Evolutionary conservation across 2,797 vertebrate genomes (phyloP), one percentile per base, ranked within the genome.

Genomic region (Takifugu ocellatus): DNA sequence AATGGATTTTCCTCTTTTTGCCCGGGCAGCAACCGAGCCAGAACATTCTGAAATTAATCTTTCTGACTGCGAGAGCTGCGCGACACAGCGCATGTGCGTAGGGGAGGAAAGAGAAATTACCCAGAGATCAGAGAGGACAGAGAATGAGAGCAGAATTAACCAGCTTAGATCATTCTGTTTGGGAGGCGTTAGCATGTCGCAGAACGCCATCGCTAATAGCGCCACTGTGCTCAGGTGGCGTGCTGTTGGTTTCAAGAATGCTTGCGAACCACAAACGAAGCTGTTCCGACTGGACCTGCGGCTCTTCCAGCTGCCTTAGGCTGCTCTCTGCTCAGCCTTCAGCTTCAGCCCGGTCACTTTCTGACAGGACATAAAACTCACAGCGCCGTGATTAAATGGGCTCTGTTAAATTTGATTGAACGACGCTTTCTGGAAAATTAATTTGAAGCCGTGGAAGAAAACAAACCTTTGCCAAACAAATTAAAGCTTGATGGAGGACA

Each of bases 31-130:
- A 61, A 36, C 63, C 12, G 59, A 68, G 71, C 62, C 75, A 71
- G 58, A 72, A 33, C 56, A 21, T 36, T 31, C 47, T 27, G 62
- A 66, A 49, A 72, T 74, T 57, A 72, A 75, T 77, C 69, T 77
- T 53, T 25, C 43, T 48, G 56, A 54, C 56, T 45, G 58, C 17
- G 31, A 47, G 26, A 39, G 45, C 68, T 27, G 48, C 43, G 6
- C 48, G 61, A 56, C 44, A 45, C 53, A 6, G 59, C n/a, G 51
- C 51, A 51, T 12, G 59, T 9, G 6, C 43, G 21, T 12, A 49
- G 3, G 45, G 48, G 21, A 56, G 1, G 5, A 45, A 49, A 63
- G 51, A 45, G 42, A 15, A 54, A 39, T 26, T 53, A 48, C 17
- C 24, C n/a, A 43, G 2, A 25, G 45, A 55, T 52, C 25, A 47